A percentile compares a stretch with the other conserved stretches of the same genome.
Evolutionary conservation across 1,140 invertebrate species (phyloP).

Genomic region (Andricus grossulariae): DNA sequence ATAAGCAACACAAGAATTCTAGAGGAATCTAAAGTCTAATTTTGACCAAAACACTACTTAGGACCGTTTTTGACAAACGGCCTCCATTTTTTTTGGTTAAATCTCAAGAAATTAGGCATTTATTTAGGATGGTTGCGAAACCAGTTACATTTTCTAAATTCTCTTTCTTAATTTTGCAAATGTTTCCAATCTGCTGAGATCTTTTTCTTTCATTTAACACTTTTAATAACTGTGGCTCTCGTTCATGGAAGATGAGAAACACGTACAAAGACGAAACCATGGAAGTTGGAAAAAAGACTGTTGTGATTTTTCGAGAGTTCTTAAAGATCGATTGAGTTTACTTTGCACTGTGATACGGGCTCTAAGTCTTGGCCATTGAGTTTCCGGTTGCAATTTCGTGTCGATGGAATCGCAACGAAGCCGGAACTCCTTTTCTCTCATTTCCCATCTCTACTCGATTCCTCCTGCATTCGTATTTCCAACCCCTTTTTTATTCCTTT

Average conservation of each 20-base stretch:
- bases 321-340: slow-evolving; percentile 53
- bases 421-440: slow-evolving; percentile 43
- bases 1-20: no score
- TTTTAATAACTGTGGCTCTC: background rate
- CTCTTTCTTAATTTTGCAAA: no score
- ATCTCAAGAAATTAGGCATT: no score
- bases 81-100: no score
- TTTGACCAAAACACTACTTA: no score
- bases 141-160: no score
- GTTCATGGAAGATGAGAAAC: background rate
- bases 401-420: slow-evolving; percentile 44
- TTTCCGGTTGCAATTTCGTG: slow-evolving; percentile 50
- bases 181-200: no score
- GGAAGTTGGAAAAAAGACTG: slow-evolving; percentile 18
- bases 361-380: slow-evolving; percentile 49
- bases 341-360: slow-evolving; percentile 58
- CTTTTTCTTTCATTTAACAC: no score
- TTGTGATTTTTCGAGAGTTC: slow-evolving; percentile 24
- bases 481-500: background rate
- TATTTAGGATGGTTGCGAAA: no score
- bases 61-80: no score
- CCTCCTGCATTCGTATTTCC: slow-evolving; percentile 30
- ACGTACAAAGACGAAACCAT: slow-evolving; percentile 1
- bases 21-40: no score
- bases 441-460: slow-evolving; percentile 45